These are phyloP conservation scores for Musca vetustissima DNA, from an alignment of 1,140 invertebrate genomes.

Conservation along the genomic window DNA sequence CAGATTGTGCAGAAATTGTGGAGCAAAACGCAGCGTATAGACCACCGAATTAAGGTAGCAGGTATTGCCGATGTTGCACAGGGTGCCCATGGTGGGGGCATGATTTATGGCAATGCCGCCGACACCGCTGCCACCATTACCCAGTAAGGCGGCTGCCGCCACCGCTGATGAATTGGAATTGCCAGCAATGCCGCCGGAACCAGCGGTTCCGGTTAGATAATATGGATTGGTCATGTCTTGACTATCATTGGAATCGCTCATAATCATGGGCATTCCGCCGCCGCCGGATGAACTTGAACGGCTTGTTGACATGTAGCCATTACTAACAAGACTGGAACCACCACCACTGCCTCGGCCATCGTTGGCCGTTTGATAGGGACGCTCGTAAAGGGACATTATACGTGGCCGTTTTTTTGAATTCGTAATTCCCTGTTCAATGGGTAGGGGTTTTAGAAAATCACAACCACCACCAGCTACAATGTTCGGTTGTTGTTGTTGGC, in stretches of 20 bases:
- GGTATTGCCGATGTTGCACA: conserved; percentile 87
- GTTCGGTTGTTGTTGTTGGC: not conserved
- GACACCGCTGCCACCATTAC: conserved; percentile 34
- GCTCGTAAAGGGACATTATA: conserved; percentile 49
- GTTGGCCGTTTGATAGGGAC: conserved; percentile 48
- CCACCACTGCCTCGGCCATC: conserved; percentile 33
- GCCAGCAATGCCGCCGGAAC: conserved; percentile 10
- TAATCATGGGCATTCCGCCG: not conserved
- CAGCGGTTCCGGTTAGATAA: conserved; percentile 36
- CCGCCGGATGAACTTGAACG: conserved; percentile 11
- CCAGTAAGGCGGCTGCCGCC: not conserved
- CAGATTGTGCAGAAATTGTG: conserved; percentile 82
- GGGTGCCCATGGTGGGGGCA: conserved; percentile 66
- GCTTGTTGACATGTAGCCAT: conserved; percentile 35
- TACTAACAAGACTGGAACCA: conserved; percentile 40
- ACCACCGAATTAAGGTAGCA: conserved; percentile 91
- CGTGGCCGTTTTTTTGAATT: conserved; percentile 35
- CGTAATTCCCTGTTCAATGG: conserved; percentile 1
- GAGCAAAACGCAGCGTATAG: conserved; percentile 89
- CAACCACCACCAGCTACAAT: not conserved
- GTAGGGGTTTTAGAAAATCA: conserved; percentile 6
- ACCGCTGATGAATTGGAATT: not conserved
- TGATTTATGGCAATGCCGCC: conserved; percentile 38
- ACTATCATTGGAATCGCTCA: conserved; percentile 33
- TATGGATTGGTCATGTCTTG: conserved; percentile 45